These are phyloP conservation scores for Microctenopoma steveboyesi DNA, from an alignment of 2,797 vertebrate species.

Conservation along the genomic window DNA sequence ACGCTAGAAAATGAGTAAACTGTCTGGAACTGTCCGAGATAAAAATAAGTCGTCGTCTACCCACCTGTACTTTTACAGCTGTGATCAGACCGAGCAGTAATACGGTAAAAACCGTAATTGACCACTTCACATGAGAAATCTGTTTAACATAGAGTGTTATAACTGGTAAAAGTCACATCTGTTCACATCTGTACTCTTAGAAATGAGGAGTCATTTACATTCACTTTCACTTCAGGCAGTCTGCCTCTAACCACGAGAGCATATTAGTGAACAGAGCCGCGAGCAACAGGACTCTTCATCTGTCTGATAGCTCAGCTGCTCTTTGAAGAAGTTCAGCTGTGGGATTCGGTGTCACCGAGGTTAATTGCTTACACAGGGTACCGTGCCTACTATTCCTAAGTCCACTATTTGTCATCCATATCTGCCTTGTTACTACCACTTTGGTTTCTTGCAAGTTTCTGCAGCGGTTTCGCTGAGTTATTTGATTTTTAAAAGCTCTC, in stretches of 20 bases:
- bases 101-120: not conserved
- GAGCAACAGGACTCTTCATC: slow-evolving; percentile 53
- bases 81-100: too few relatives aligned
- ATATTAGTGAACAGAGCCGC: slow-evolving; percentile 52
- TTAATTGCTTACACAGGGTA: slow-evolving; percentile 75
- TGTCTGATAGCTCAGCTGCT: slow-evolving; percentile 51
- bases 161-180: slow-evolving; percentile 15
- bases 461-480: slow-evolving; percentile 36
- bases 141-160: slow-evolving; percentile 13
- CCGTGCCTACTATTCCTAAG: slow-evolving; percentile 54
- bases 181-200: slow-evolving; percentile 35
- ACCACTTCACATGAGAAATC: slow-evolving; percentile 7
- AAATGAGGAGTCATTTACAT: slow-evolving; percentile 47
- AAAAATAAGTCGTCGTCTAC: not conserved
- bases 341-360: slow-evolving; percentile 62
- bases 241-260: slow-evolving; percentile 44
- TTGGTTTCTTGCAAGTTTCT: slow-evolving; percentile 34
- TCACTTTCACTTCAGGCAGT: slow-evolving; percentile 47
- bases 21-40: not conserved
- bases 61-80: too few relatives aligned
- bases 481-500: slow-evolving; percentile 58
- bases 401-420: slow-evolving; percentile 29
- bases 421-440: slow-evolving; percentile 28
- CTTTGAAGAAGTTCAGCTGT: slow-evolving; percentile 61
- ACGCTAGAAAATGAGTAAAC: not conserved